Evolutionary conservation across 37 sponge, comb jelly and placozoan genomes (phyloP), one percentile per base, ranked within the genome.

Genomic region (Haliclona indistincta): DNA sequence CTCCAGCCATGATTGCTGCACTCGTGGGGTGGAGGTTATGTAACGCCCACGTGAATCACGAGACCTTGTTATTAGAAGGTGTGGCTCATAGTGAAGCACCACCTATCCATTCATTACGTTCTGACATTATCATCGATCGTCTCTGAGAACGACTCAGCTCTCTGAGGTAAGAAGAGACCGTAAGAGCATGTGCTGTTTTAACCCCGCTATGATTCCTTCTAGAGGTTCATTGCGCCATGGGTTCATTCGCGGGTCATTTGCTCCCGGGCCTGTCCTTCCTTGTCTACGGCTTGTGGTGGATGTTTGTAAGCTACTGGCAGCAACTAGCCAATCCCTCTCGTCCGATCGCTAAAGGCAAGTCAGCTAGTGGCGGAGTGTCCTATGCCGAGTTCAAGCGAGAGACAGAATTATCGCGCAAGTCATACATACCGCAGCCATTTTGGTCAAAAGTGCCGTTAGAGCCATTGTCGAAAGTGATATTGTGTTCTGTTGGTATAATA

Each of bases 251-350:
- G 34, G 88, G 88, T 0, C 88, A 87, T 44, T 72, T 81, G 4
- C n/a, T 87, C 2, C 88, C 88, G 13, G 88, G 82, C 35, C 15
- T 32, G 0, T 76, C 76, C 67, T 87, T 87, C 44, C 28, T 87
- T 3, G 7, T 81, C 17, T 75, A 71, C 33, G 88, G 88, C 0
- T 13, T 68, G 3, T 63, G 65, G 73, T 87, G 88, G 88, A 23
- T 43, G 11, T 30, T 81, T 19, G 11, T 44, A 0, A 54, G 75
- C n/a, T 63, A 68, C 11, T 67, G 68, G 83, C 25, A 22, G 2
- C 76, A 83, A 30, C 62, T 83, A 11, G n/a, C 60, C 7, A 58
- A 20, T 58, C 11, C 6, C 6, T 58, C 7, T 6, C 11, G n/a
- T 6, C 25, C n/a, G 28, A 58, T 25, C 23, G n/a, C 6, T 20